Base-by-base conservation (phyloP, 2,113 vertebrate genomes). In the Sigmodon hispidus region DNA sequence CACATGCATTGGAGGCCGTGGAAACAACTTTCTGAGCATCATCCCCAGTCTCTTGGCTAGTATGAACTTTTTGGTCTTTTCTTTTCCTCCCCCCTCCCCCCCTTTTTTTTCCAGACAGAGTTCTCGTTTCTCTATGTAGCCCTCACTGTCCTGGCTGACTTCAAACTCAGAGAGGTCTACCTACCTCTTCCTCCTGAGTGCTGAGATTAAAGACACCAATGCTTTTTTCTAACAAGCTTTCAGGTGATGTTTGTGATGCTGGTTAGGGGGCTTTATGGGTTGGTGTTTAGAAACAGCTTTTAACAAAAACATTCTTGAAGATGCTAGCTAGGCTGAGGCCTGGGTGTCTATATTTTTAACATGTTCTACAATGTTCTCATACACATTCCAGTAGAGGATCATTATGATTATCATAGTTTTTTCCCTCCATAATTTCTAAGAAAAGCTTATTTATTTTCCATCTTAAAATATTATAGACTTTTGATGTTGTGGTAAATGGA, bases 241-340 rank as follows among this genome's bases (percentile, higher is more conserved):
- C 7, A 65, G 67, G 24, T 83, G 59, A 69, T 80, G n/a, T 48
- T 79, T 31, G 22, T 86, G 10, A 8, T 63, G 12, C 34, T 95
- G 21, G n/a, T 75, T 61, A 69, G 84, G 19, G 29, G 26, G 69
- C 70, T 93, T 90, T 55, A 80, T 90, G 3, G 50, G 12, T 70
- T 52, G 70, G 19, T 65, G 21, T 90, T 90, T 95, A 87, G 69
- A 94, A 94, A 90, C 67, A 90, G 17, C 45, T 90, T 73, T 89
- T 36, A 85, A 79, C 76, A 70, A 83, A 72, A 72, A 73, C 6
- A 34, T 15, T 79, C 36, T 95, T 36, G 43, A 93, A 80, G 84
- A 84, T 83, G 80, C 43, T 59, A 80, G 52, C n/a, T n/a, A n/a
- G 15, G 17, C 21, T 81, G 67, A 22, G 40, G 26, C 40, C 48